Conservation (phyloP, 2,113 vertebrate species). For the Macaca fascicularis region DNA sequence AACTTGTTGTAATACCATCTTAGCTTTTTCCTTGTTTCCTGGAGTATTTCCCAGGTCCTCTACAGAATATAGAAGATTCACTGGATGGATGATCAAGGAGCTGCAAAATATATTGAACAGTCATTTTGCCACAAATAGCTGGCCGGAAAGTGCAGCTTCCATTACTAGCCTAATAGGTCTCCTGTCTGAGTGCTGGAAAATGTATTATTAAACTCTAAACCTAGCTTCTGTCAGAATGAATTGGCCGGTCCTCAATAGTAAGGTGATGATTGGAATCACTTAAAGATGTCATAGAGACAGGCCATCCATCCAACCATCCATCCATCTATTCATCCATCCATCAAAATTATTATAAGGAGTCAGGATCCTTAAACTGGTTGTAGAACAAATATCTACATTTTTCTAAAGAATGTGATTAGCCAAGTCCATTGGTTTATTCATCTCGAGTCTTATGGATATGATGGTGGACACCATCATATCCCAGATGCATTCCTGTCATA, state of each 20-base stretch:
- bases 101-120: constrained; percentile 51
- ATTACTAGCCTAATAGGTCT: constrained; percentile 49
- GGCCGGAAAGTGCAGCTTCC: constrained; percentile 32
- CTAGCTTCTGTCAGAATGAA: background rate
- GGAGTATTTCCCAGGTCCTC: background rate
- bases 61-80: background rate
- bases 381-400: constrained; percentile 4
- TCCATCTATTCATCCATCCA: background rate
- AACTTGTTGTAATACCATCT: background rate
- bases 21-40: background rate
- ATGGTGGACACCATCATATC: background rate
- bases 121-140: constrained; percentile 53
- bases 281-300: constrained; percentile 3
- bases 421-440: background rate
- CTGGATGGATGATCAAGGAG: constrained; percentile 5
- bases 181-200: constrained; percentile 32
- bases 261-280: constrained; percentile 20
- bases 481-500: background rate
- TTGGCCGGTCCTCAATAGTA: constrained; percentile 44
- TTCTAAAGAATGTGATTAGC: background rate
- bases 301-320: background rate
- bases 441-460: background rate
- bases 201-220: constrained; percentile 57
- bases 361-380: background rate
- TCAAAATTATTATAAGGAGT: background rate